A percentile compares a stretch with the other conserved stretches of the same genome.
phyloP scores from a whole-genome alignment of 1,140 invertebrate species.

The Chelonus insularis region DNA sequence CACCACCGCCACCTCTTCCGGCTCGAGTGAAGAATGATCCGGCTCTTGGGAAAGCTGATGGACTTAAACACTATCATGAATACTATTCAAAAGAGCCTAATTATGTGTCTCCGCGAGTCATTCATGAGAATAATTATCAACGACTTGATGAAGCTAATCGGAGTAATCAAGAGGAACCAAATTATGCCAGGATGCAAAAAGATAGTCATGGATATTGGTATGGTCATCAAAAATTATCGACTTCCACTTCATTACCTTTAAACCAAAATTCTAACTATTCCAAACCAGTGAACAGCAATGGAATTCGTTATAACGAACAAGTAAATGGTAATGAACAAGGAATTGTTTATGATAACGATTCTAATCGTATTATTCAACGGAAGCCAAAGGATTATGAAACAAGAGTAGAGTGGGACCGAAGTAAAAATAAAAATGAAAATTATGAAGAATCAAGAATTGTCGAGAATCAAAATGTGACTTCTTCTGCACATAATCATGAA shows the following conservation, averaged over 20 bases:
- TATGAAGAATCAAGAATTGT: background rate
- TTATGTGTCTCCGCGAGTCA: constrained; percentile 48
- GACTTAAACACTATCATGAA: constrained; percentile 39
- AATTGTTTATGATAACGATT: constrained; percentile 11
- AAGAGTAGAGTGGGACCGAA: constrained; percentile 36
- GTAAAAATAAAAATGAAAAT: constrained; percentile 29
- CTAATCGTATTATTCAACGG: background rate
- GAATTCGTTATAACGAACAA: constrained; percentile 47
- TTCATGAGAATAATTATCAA: constrained; percentile 53
- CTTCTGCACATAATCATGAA: constrained; percentile 23
- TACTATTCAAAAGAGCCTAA: constrained; percentile 49
- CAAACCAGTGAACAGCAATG: constrained; percentile 48
- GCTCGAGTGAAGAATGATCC: constrained; percentile 47
- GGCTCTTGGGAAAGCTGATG: constrained; percentile 38
- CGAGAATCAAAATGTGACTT: no score
- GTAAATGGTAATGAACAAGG: constrained; percentile 9
- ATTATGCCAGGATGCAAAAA: constrained; percentile 53
- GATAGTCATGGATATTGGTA: constrained; percentile 46
- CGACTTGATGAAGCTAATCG: constrained; percentile 42
- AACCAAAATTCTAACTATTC: constrained; percentile 45
- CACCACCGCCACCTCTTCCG: constrained; percentile 63
- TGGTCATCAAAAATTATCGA: constrained; percentile 46
- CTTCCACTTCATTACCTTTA: constrained; percentile 46
- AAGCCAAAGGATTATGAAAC: constrained; percentile 39
- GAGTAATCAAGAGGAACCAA: constrained; percentile 41